Conservation (phyloP, 1,140 invertebrate genomes). For the Leptopilina clavipes region DNA sequence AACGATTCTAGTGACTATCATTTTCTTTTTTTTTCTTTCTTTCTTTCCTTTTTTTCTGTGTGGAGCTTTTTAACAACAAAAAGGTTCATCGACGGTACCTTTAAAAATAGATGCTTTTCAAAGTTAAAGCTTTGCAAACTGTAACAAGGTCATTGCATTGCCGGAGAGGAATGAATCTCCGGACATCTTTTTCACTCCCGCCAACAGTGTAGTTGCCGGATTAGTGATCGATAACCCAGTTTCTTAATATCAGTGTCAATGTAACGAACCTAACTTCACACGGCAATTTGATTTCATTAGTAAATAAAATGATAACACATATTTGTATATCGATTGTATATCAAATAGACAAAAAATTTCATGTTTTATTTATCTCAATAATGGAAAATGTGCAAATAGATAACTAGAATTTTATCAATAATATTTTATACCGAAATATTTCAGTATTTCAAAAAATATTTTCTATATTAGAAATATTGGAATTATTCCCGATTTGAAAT, state of each 20-base stretch:
- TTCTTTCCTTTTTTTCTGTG: not conserved
- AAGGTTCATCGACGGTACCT: not conserved
- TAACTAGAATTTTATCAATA: no score
- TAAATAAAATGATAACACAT: no score
- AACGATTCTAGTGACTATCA: conserved; percentile 9
- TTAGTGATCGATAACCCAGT: conserved; percentile 29
- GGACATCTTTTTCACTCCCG: conserved; percentile 16
- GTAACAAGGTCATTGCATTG: conserved; percentile 30
- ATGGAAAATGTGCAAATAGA: no score
- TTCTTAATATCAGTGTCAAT: conserved; percentile 32
- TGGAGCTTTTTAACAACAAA: conserved; percentile 16
- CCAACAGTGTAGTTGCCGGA: conserved; percentile 1
- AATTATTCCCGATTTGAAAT: no score
- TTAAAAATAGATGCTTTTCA: conserved; percentile 21
- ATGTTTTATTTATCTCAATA: no score
- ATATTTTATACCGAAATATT: no score
- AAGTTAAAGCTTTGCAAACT: conserved; percentile 16
- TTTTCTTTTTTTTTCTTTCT: not conserved
- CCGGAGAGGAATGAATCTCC: conserved; percentile 25
- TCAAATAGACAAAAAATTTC: no score
- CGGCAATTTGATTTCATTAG: no score
- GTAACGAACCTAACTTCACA: not conserved
- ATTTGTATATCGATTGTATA: no score
- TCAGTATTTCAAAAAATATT: no score
- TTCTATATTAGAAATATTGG: no score